These are phyloP conservation scores for Zaprionus kolodkinae DNA, from an alignment of 1,140 invertebrate genomes.

Conservation along the genomic window DNA sequence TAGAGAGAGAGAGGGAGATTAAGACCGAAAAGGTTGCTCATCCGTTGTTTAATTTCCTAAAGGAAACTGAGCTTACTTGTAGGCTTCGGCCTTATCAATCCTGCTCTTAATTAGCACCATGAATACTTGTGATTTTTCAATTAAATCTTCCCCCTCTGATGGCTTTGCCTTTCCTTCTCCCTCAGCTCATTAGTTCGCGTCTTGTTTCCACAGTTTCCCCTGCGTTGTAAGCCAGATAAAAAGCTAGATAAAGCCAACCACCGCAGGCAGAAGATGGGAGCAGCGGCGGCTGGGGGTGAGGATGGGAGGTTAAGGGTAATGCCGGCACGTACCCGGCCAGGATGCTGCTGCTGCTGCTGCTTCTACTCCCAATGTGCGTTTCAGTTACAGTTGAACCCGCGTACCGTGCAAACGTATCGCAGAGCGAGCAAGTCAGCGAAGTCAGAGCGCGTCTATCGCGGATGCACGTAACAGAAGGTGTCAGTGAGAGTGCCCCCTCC, in stretches of 20 bases:
- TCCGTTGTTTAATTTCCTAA: too few species aligned
- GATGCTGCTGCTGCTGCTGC: not conserved
- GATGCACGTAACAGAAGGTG: not conserved
- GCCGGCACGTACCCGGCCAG: not conserved
- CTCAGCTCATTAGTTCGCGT: constrained; percentile 23
- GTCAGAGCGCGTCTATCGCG: constrained; percentile 23
- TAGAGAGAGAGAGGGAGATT: not conserved
- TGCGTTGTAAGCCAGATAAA: constrained; percentile 53
- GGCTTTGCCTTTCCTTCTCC: not conserved
- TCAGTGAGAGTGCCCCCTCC: not conserved
- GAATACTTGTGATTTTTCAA: constrained; percentile 47
- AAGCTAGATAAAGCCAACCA: constrained; percentile 67
- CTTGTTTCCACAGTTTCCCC: constrained; percentile 36
- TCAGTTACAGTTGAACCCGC: constrained; percentile 67
- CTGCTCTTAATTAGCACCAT: constrained; percentile 18
- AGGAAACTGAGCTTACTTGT: too few species aligned
- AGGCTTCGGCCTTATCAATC: constrained; percentile 5
- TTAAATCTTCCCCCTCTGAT: constrained; percentile 25
- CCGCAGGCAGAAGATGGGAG: constrained; percentile 10
- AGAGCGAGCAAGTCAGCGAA: not conserved
- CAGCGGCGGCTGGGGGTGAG: not conserved
- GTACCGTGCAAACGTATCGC: constrained; percentile 42
- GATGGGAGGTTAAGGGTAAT: not conserved
- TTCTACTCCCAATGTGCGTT: constrained; percentile 35
- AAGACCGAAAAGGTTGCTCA: not conserved